Conservation (phyloP, 2,888 invertebrate genomes). For the Drosophila mimica region DNA sequence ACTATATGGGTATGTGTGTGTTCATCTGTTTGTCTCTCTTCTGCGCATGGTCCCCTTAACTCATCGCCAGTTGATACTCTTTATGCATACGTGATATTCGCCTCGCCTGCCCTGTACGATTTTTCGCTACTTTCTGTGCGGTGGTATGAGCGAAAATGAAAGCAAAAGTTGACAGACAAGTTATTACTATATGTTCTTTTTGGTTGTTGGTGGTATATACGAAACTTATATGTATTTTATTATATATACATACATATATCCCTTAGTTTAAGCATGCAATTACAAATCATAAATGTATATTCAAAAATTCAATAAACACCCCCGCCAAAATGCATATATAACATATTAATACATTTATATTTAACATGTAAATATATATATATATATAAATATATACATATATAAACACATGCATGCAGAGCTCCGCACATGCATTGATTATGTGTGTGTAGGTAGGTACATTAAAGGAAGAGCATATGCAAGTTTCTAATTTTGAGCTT, state of each 20-base stretch:
- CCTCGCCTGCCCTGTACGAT: constrained; percentile 52
- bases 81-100: constrained; percentile 75
- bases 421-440: constrained; percentile 12
- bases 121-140: constrained; percentile 64
- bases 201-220: constrained; percentile 9
- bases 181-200: constrained; percentile 59
- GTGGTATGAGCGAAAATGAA: constrained; percentile 71
- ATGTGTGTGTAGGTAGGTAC: neutral
- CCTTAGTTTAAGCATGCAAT: constrained; percentile 16
- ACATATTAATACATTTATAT: neutral
- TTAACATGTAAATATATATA: constrained; percentile 1
- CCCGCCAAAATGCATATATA: constrained; percentile 34
- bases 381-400: constrained; percentile 18
- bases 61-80: constrained; percentile 44
- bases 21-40: constrained; percentile 53
- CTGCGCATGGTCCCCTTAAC: constrained; percentile 7
- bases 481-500: constrained; percentile 25
- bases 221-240: constrained; percentile 17
- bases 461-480: constrained; percentile 15
- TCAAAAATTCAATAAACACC: constrained; percentile 49
- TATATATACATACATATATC: constrained; percentile 5
- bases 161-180: constrained; percentile 83
- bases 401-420: neutral
- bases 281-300: constrained; percentile 24
- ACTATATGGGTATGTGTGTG: constrained; percentile 29